Conservation (phyloP, 2,888 invertebrate species). For the Deroplatys truncata region DNA sequence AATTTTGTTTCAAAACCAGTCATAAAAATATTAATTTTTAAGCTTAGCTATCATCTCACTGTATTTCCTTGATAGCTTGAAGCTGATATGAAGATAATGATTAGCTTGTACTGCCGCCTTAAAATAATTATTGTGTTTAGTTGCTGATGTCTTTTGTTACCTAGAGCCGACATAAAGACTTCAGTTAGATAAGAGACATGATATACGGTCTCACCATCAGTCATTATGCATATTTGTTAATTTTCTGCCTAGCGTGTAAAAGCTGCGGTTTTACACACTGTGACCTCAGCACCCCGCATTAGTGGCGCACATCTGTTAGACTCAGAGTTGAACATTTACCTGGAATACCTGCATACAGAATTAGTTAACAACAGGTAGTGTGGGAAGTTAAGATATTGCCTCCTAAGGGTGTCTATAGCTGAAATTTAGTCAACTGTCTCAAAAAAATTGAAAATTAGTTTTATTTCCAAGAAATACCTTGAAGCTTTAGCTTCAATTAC, state of each 20-base stretch:
- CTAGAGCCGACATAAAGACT: neutral
- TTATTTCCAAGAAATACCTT: too few relatives aligned
- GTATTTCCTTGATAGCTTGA: neutral
- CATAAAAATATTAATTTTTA: too few relatives aligned
- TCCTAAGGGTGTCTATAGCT: too few relatives aligned
- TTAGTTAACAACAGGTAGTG: too few relatives aligned
- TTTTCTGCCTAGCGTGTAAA: neutral
- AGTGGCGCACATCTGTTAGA: neutral
- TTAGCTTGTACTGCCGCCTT: neutral
- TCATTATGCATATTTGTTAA: neutral
- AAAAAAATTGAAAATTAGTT: too few relatives aligned
- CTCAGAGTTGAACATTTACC: too few relatives aligned
- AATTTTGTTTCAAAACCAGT: neutral
- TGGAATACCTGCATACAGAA: too few relatives aligned
- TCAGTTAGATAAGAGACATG: neutral
- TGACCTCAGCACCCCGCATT: neutral
- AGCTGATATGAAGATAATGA: neutral
- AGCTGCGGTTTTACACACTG: too few relatives aligned
- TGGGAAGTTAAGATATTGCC: too few relatives aligned
- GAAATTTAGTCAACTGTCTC: too few relatives aligned
- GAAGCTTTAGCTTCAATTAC: too few relatives aligned
- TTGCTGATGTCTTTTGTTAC: neutral
- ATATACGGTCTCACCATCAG: neutral
- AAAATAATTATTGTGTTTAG: neutral
- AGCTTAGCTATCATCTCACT: neutral